These are phyloP conservation scores for Mycteria americana DNA, from an alignment of 2,797 vertebrate species.

Conservation along the genomic window DNA sequence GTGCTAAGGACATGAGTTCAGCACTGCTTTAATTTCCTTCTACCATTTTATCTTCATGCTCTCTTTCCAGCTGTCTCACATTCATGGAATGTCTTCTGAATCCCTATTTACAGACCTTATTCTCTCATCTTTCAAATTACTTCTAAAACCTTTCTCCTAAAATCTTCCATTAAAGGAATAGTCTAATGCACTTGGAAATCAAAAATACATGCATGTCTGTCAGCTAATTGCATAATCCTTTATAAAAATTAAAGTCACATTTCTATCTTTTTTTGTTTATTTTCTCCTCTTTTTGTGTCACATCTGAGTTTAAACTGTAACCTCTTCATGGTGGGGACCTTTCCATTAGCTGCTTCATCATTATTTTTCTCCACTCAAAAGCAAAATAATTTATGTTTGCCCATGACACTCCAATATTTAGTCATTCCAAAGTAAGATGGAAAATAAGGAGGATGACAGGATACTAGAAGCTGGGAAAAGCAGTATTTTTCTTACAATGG, in stretches of 20 bases:
- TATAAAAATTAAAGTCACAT: not conserved
- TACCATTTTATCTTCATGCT: not conserved
- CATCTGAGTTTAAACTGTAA: not conserved
- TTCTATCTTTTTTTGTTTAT: not conserved
- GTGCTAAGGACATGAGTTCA: constrained; percentile 31
- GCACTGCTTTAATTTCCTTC: constrained; percentile 12
- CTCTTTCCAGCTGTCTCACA: not conserved
- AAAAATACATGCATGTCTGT: not conserved
- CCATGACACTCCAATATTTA: not conserved
- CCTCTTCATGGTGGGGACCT: not conserved
- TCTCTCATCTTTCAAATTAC: not conserved
- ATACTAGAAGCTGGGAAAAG: not conserved
- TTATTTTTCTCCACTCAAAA: not conserved
- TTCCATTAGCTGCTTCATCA: not conserved
- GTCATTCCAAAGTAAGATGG: not conserved
- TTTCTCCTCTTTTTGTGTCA: not conserved
- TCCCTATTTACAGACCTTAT: not conserved
- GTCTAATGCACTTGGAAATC: not conserved
- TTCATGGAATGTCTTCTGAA: not conserved
- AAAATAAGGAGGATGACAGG: not conserved
- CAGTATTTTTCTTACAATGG: not conserved
- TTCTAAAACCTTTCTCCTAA: not conserved
- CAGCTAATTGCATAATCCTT: not conserved
- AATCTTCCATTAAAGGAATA: not conserved
- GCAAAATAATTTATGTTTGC: not conserved